Evolutionary conservation across 92 coral and sea anemone species (phyloP).

Genomic region (Palythoa grandiflora): DNA sequence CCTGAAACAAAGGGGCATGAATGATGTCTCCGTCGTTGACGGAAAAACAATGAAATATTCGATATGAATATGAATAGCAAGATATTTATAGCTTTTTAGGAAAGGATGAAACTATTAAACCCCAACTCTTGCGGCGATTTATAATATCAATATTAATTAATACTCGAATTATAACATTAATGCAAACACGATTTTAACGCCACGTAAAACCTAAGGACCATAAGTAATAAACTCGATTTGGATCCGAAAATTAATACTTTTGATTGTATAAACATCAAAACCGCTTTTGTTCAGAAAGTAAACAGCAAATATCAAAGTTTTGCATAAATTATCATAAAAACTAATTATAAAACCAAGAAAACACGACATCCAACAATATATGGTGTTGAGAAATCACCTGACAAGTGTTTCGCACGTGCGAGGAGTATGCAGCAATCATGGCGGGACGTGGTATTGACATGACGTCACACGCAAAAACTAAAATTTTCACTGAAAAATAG

Average conservation of each 20-base stretch:
- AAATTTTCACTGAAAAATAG: no score
- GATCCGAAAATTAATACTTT: background rate
- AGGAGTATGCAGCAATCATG: background rate
- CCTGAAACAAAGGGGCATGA: slow-evolving; percentile 28
- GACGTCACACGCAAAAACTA: background rate
- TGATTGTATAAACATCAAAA: slow-evolving; percentile 26
- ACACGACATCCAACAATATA: background rate
- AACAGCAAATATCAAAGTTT: slow-evolving; percentile 1
- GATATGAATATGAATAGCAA: slow-evolving; percentile 3
- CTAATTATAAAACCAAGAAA: background rate
- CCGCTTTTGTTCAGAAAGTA: slow-evolving; percentile 35
- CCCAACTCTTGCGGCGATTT: background rate
- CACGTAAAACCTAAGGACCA: background rate
- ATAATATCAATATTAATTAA: background rate
- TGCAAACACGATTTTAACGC: background rate
- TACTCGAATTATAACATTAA: background rate
- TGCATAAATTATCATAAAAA: slow-evolving; percentile 1
- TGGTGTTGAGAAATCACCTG: slow-evolving; percentile 8
- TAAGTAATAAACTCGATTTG: slow-evolving; percentile 4
- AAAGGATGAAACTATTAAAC: background rate
- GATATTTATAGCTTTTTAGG: background rate
- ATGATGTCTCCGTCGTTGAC: slow-evolving; percentile 12
- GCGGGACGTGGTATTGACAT: background rate
- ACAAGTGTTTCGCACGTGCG: slow-evolving; percentile 35
- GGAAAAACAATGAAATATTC: slow-evolving; percentile 13